A percentile compares a stretch with the other conserved stretches of the same genome.
These are phyloP conservation scores for Lepidurus apus DNA, from an alignment of 1,140 invertebrate genomes.

Conservation along the genomic window DNA sequence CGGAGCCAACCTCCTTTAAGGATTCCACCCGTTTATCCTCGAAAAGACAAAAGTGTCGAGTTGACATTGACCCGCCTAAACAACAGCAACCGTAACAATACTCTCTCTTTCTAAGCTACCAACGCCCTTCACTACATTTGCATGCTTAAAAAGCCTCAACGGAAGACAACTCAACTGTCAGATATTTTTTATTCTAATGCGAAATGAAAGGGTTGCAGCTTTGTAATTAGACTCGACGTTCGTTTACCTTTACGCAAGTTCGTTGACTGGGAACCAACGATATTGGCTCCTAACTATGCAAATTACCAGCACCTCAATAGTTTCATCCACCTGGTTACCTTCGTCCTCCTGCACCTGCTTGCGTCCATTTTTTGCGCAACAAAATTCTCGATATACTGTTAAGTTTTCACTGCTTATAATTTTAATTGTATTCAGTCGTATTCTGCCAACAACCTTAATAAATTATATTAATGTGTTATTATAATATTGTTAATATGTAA, in stretches of 20 bases:
- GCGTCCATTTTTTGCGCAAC: no score
- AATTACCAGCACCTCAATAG: neutral
- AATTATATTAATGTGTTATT: no score
- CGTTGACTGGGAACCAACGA: neutral
- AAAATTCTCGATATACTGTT: no score
- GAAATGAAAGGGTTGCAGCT: constrained; percentile 2
- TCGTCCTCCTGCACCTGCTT: neutral
- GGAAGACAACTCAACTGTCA: neutral
- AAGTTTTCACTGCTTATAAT: no score
- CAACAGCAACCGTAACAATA: constrained; percentile 2
- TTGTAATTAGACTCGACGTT: neutral
- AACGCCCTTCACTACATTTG: neutral
- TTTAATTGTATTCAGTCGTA: no score
- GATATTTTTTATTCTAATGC: neutral
- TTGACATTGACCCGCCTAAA: constrained; percentile 21
- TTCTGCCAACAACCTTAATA: no score
- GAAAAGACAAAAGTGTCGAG: neutral
- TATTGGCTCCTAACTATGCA: neutral
- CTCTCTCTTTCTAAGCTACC: neutral
- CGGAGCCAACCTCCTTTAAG: neutral
- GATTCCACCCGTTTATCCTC: neutral
- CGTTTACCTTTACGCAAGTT: constrained; percentile 9
- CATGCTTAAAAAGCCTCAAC: neutral
- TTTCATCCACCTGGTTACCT: neutral
- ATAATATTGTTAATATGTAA: no score